Conservation (phyloP, 2,888 invertebrate species). For the Dendrolimus pini region DNA sequence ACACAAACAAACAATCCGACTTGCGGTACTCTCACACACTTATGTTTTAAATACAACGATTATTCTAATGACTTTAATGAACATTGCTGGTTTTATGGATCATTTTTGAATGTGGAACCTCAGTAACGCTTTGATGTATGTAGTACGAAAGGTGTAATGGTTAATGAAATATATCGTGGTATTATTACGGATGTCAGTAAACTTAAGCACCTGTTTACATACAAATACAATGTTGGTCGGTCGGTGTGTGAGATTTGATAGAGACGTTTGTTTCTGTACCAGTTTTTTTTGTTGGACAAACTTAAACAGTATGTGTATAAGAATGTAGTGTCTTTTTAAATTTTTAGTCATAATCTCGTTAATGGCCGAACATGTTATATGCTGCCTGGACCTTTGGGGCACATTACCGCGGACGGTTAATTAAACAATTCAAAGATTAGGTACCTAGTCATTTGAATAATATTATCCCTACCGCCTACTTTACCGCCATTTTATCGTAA, state of each 20-base stretch:
- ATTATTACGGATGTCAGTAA: slow-evolving; percentile 59
- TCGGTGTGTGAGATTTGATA: slow-evolving; percentile 57
- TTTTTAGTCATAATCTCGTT: slow-evolving; percentile 4
- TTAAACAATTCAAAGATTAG: background rate
- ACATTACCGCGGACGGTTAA: background rate
- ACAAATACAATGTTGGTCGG: slow-evolving; percentile 43
- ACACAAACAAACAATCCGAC: slow-evolving; percentile 29
- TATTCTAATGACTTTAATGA: slow-evolving; percentile 11
- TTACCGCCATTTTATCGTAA: too few species aligned
- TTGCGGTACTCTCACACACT: slow-evolving; percentile 27
- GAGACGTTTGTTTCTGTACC: slow-evolving; percentile 39
- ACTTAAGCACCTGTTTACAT: slow-evolving; percentile 68
- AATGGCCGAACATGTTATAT: slow-evolving; percentile 1
- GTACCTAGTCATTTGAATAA: too few species aligned
- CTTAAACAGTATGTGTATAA: slow-evolving; percentile 32
- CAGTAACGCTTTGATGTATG: slow-evolving; percentile 17
- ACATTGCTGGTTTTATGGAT: slow-evolving; percentile 17
- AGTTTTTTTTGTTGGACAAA: slow-evolving; percentile 43
- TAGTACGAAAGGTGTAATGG: slow-evolving; percentile 4
- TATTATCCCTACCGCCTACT: too few species aligned
- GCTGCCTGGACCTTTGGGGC: background rate
- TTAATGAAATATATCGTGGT: slow-evolving; percentile 22
- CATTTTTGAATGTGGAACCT: background rate
- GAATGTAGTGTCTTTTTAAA: slow-evolving; percentile 9
- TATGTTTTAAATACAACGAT: slow-evolving; percentile 18